Percentiles rank a stretch among this genome's conserved stretches.
phyloP scores from a whole-genome alignment of 2,888 invertebrate species.

The Cephonodes hylas region DNA sequence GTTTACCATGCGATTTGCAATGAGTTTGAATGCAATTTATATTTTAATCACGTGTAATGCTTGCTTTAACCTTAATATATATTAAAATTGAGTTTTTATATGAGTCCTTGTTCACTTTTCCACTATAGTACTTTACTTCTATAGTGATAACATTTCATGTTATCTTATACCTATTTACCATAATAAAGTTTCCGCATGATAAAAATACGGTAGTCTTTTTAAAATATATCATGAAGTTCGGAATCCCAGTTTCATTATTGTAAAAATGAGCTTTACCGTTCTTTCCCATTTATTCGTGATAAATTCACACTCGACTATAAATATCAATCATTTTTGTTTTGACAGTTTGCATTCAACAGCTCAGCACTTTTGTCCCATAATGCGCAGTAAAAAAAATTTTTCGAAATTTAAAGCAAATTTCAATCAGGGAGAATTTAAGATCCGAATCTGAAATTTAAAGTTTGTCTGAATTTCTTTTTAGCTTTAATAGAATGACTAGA shows the following conservation, averaged over 20 bases:
- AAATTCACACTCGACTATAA: not conserved
- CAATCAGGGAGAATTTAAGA: not conserved
- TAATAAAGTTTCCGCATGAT: too few species aligned
- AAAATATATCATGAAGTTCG: too few species aligned
- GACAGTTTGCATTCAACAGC: constrained; percentile 6
- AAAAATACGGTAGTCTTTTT: too few species aligned
- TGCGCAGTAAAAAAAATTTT: not conserved
- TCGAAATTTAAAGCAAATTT: not conserved
- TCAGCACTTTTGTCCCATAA: not conserved
- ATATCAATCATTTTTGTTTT: constrained; percentile 9
- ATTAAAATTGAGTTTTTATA: too few species aligned
- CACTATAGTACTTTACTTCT: too few species aligned
- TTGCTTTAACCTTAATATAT: too few species aligned
- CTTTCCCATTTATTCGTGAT: not conserved
- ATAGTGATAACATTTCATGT: too few species aligned
- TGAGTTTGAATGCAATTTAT: not conserved
- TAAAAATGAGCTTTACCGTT: not conserved
- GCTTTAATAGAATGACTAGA: constrained; percentile 31
- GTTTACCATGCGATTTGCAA: not conserved
- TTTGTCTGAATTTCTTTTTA: constrained; percentile 10
- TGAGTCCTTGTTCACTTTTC: too few species aligned
- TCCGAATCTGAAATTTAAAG: constrained; percentile 8
- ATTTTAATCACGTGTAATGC: not conserved
- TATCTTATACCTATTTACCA: too few species aligned
- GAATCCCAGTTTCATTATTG: not conserved